A percentile compares a stretch with the other conserved stretches of the same genome.
Conservation (phyloP, 2,888 invertebrate genomes). For the Trissolcus japonicus region DNA sequence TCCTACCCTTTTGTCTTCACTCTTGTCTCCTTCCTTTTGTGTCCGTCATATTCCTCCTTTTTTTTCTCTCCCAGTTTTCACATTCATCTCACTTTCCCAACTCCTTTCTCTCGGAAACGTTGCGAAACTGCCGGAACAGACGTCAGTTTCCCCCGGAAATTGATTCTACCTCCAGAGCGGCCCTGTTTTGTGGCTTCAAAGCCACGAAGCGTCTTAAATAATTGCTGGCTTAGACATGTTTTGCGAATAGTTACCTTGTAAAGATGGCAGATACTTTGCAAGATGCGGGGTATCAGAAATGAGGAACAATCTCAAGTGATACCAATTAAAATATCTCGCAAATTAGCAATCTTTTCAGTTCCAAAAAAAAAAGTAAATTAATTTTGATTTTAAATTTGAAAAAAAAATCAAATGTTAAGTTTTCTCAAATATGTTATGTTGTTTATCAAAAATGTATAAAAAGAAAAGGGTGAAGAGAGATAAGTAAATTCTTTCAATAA, state of each 20-base stretch:
- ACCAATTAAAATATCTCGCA: not conserved
- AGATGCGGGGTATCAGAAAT: conserved; percentile 33
- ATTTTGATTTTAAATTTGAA: not conserved
- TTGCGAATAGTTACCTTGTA: conserved; percentile 54
- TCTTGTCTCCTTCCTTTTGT: conserved; percentile 22
- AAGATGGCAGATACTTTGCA: conserved; percentile 41
- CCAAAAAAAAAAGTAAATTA: too few relatives aligned
- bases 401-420: too few relatives aligned
- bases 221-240: conserved; percentile 65
- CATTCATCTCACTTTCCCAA: conserved; percentile 25
- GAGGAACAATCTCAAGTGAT: not conserved
- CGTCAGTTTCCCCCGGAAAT: conserved; percentile 63
- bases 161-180: conserved; percentile 56
- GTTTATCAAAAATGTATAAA: too few relatives aligned
- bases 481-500: too few relatives aligned
- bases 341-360: not conserved
- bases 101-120: conserved; percentile 39
- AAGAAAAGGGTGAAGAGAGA: too few relatives aligned
- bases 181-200: conserved; percentile 62
- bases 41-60: conserved; percentile 17
- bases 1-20: conserved; percentile 5
- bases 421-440: too few relatives aligned
- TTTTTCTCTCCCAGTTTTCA: conserved; percentile 10
- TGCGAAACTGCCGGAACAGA: conserved; percentile 62
- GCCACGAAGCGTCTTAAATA: conserved; percentile 67